Evolutionary conservation across 1,140 invertebrate genomes (phyloP), one percentile per base, ranked within the genome.

Genomic region (Drosophila punjabiensis): DNA sequence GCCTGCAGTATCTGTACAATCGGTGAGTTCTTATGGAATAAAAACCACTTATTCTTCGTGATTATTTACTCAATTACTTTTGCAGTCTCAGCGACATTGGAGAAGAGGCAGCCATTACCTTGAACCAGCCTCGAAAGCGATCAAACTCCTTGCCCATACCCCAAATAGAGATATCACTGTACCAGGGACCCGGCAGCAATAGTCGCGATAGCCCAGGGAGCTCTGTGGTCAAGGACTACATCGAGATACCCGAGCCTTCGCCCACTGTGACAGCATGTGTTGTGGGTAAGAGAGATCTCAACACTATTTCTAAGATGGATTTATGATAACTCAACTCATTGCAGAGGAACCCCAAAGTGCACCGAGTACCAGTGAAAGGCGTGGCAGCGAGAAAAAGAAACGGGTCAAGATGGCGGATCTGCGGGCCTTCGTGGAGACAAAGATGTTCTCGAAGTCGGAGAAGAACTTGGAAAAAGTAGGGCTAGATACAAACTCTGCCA

Each of bases 111-210:
- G 95, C 95, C 2, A 95, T 95, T 47, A 95, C 96, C 66, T 95
- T 96, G 80, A 95, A 95, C 74, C 96, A 96, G 76, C 97, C 96
- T 4, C 94, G 98, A 62, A 95, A 96, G 84, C 94, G 98, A 59
- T 98, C 98, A 81, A 98, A 98, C 91, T 99, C 98, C 0, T 93
- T 99, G 52, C 98, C 98, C 0, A 98, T 98, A 92, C 98, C 98
- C 11, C 98, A 98, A 94, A 98, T 98, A 50, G 96, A 98, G 93
- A 95, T 98, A 5, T 97, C 97, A 0, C 94, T 98, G 58, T 97
- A 97, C 91, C 96, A 97, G 82, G 96, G 95, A 77, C 95, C 95
- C 1, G 96, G 97, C 48, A 95, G 94, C 20, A 96, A 95, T 70
- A 96, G 95, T 82, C 93, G 94, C 13, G 96, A 96, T 56, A 93